These are phyloP conservation scores for Ursus arctos DNA, from an alignment of 2,113 vertebrate species.

Conservation along the genomic window DNA sequence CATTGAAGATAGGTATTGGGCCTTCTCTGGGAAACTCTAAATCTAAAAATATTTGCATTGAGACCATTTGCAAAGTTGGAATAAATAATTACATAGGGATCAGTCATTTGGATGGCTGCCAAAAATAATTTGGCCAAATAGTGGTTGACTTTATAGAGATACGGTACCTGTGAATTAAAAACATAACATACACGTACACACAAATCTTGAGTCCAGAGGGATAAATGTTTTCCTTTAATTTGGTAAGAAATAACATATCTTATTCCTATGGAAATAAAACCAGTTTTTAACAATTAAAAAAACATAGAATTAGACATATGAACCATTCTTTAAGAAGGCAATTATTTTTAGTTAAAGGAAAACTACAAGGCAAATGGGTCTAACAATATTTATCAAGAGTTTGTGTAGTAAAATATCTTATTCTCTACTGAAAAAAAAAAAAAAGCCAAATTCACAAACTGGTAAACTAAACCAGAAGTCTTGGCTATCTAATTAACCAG, in stretches of 20 bases:
- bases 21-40: neutral
- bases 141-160: neutral
- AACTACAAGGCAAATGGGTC: neutral
- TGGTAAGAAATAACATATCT: neutral
- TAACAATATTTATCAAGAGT: neutral
- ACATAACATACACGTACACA: neutral
- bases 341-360: conserved; percentile 59
- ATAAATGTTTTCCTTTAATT: neutral
- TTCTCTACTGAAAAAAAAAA: neutral
- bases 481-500: neutral
- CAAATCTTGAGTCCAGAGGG: neutral
- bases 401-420: neutral
- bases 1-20: neutral
- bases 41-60: conserved; percentile 18
- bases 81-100: conserved; percentile 43
- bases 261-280: neutral
- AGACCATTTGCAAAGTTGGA: conserved; percentile 16
- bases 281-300: conserved; percentile 39
- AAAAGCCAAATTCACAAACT: neutral
- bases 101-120: neutral
- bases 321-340: neutral
- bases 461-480: neutral
- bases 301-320: neutral
- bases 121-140: neutral
- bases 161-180: conserved; percentile 1